Evolutionary conservation across 2,888 invertebrate species (phyloP).

Genomic region (Idaea straminata): DNA sequence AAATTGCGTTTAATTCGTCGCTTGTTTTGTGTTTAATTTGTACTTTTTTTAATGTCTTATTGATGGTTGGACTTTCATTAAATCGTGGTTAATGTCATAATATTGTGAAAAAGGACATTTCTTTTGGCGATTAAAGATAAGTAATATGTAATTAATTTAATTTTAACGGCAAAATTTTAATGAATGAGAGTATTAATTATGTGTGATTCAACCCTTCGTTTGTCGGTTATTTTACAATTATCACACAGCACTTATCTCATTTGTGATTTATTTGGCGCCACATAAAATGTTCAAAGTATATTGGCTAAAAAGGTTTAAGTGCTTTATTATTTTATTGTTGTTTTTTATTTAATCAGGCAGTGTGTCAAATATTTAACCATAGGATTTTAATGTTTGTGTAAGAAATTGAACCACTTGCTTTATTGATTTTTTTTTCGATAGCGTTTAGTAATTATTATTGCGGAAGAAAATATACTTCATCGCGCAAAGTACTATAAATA

Average conservation of each 20-base stretch:
- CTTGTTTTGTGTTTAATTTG: constrained; percentile 5
- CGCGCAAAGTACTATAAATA: too few species aligned
- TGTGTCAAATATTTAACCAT: too few species aligned
- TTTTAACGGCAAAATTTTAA: not conserved
- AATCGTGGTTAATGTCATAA: not conserved
- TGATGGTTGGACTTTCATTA: not conserved
- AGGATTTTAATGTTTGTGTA: too few species aligned
- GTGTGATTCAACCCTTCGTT: not conserved
- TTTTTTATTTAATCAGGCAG: too few species aligned
- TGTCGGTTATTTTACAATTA: not conserved
- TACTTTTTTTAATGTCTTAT: not conserved
- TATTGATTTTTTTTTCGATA: too few species aligned
- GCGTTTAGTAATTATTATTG: too few species aligned
- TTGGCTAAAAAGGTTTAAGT: too few species aligned
- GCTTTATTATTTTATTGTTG: too few species aligned
- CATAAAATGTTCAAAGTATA: not conserved
- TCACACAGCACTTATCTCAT: not conserved
- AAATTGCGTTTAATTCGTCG: constrained; percentile 24
- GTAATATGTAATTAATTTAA: not conserved
- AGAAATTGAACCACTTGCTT: too few species aligned
- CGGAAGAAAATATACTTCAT: too few species aligned
- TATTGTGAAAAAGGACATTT: not conserved
- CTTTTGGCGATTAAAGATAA: not conserved
- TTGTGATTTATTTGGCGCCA: constrained; percentile 1
- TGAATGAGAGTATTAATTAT: not conserved